phyloP scores from a whole-genome alignment of 1,140 invertebrate genomes.

The Archivesica marissinica region DNA sequence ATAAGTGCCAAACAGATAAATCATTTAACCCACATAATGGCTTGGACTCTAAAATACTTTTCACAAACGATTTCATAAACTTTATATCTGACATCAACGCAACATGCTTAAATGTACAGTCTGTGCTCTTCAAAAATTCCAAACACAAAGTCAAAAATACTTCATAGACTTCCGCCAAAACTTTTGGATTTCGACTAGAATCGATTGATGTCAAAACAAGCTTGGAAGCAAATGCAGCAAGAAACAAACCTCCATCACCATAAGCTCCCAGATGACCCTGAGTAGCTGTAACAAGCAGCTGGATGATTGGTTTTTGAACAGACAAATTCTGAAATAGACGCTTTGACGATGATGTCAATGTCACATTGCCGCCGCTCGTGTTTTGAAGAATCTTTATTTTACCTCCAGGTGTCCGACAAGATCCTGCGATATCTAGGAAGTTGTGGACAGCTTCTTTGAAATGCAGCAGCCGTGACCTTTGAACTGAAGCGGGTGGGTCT shows the following conservation, averaged over 20 bases:
- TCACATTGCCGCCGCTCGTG: conserved; percentile 65
- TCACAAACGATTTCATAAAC: conserved; percentile 63
- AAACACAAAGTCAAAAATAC: conserved; percentile 46
- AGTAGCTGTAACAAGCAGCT: conserved; percentile 62
- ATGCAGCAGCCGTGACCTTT: neutral
- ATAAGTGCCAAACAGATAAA: conserved; percentile 38
- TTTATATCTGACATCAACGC: conserved; percentile 60
- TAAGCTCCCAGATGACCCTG: conserved; percentile 64
- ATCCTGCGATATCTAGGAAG: conserved; percentile 45
- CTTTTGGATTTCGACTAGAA: conserved; percentile 25
- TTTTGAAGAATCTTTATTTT: conserved; percentile 69
- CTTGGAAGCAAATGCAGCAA: conserved; percentile 40
- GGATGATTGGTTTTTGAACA: conserved; percentile 64
- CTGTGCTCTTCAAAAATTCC: conserved; percentile 46
- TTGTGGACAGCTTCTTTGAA: conserved; percentile 27
- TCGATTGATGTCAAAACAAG: conserved; percentile 60
- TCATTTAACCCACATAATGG: conserved; percentile 49
- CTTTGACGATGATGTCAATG: conserved; percentile 60
- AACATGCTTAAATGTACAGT: conserved; percentile 55
- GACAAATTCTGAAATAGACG: conserved; percentile 62
- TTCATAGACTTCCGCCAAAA: conserved; percentile 63
- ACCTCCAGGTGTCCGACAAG: conserved; percentile 64
- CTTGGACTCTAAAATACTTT: conserved; percentile 64
- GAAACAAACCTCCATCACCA: conserved; percentile 69
- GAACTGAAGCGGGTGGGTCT: neutral